These are phyloP conservation scores for Elephas maximus DNA, from an alignment of 2,113 vertebrate species.

Conservation along the genomic window DNA sequence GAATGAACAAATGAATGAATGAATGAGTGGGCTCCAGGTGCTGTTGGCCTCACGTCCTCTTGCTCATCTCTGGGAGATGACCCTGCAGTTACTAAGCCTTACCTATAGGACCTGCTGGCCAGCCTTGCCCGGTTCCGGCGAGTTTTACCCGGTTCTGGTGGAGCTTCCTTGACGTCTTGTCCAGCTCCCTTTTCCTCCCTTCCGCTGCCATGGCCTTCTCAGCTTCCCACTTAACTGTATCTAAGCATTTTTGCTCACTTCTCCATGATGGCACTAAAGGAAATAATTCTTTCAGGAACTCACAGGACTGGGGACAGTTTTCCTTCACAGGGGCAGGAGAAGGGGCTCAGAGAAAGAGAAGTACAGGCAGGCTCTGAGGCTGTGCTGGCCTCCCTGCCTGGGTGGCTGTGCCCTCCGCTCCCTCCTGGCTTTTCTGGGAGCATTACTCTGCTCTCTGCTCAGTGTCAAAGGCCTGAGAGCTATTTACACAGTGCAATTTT, in stretches of 20 bases:
- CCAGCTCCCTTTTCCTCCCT: background rate
- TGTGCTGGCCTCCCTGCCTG: background rate
- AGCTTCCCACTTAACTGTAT: background rate
- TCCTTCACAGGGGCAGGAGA: background rate
- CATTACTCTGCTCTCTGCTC: slow-evolving; percentile 51
- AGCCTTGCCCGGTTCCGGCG: background rate
- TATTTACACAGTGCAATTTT: slow-evolving; percentile 28
- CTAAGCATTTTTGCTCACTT: background rate
- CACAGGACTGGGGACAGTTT: background rate
- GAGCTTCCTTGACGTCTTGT: too few species aligned
- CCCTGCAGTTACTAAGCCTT: background rate
- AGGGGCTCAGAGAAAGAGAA: background rate
- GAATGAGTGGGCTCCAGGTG: background rate
- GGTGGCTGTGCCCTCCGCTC: background rate
- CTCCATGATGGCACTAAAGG: background rate
- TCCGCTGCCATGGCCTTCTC: background rate
- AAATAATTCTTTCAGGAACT: slow-evolving; percentile 46
- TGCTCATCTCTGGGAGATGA: background rate
- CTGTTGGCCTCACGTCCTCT: background rate
- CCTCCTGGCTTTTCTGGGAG: background rate
- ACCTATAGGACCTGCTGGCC: background rate
- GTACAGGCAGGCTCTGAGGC: rapidly evolving
- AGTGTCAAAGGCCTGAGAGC: slow-evolving; percentile 35
- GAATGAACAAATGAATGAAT: background rate
- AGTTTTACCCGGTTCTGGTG: background rate